Evolutionary conservation across 2,888 invertebrate genomes (phyloP).

Genomic region (Nomada fucata): DNA sequence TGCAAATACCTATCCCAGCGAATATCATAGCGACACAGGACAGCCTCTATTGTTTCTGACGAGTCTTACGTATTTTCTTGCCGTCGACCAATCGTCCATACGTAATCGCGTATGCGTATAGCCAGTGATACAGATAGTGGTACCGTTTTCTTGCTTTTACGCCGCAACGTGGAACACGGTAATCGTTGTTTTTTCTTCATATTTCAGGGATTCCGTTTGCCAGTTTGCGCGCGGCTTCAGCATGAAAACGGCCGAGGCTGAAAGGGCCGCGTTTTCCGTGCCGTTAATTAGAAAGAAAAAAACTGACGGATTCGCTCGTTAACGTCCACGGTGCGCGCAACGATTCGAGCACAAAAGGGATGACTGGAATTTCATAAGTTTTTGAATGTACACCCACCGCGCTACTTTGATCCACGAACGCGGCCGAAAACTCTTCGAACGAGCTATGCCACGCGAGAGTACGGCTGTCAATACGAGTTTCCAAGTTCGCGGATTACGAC

Average conservation of each 20-base stretch:
- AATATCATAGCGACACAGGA: no score
- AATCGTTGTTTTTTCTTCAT: neutral
- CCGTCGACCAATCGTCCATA: neutral
- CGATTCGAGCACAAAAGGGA: slow-evolving; percentile 31
- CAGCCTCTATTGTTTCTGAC: no score
- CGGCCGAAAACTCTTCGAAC: slow-evolving; percentile 44
- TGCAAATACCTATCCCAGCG: no score
- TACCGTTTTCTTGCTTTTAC: neutral
- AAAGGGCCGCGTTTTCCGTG: slow-evolving; percentile 27
- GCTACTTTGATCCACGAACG: slow-evolving; percentile 61
- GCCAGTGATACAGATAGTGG: no score
- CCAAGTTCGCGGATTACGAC: slow-evolving; percentile 55
- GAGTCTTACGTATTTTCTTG: no score
- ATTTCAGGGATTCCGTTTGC: neutral
- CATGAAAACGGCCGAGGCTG: neutral
- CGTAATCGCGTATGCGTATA: neutral
- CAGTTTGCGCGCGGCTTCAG: neutral
- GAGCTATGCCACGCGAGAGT: slow-evolving; percentile 52
- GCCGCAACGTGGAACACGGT: neutral
- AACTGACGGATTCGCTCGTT: slow-evolving; percentile 34
- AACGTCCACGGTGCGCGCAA: slow-evolving; percentile 22
- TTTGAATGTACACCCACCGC: slow-evolving; percentile 56
- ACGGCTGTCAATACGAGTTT: slow-evolving; percentile 40
- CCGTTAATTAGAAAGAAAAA: slow-evolving; percentile 43
- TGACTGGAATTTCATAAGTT: slow-evolving; percentile 57